These are phyloP conservation scores for Carduelis carduelis DNA, from an alignment of 2,797 vertebrate species.

Conservation along the genomic window DNA sequence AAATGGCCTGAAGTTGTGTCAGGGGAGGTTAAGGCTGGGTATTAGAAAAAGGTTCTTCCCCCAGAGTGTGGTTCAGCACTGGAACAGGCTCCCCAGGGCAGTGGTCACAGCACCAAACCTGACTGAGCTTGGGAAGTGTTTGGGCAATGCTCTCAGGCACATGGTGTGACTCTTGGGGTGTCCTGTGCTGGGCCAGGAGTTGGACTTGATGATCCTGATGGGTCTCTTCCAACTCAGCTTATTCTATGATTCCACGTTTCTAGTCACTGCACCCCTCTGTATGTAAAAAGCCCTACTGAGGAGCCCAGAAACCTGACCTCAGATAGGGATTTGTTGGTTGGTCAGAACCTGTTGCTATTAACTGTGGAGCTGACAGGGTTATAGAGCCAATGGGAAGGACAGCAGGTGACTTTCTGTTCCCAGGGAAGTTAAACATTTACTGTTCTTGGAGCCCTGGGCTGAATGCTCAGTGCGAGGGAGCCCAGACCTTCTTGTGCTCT, in stretches of 20 bases:
- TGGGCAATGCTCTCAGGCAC: background rate
- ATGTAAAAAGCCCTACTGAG: background rate
- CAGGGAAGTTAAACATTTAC: constrained; percentile 47
- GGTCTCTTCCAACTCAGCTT: background rate
- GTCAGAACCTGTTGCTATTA: background rate
- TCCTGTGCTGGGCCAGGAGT: background rate
- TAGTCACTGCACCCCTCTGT: background rate
- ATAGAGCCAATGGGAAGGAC: background rate
- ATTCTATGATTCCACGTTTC: background rate
- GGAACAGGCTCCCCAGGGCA: background rate
- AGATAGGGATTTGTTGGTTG: background rate
- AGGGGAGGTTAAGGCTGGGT: fast-evolving
- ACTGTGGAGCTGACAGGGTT: background rate
- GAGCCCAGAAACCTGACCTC: background rate
- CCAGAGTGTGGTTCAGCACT: fast-evolving
- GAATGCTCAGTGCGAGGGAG: background rate
- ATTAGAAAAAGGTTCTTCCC: background rate
- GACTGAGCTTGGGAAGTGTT: background rate
- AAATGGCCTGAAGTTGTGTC: background rate
- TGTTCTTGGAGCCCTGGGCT: background rate
- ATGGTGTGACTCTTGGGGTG: background rate
- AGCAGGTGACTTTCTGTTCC: constrained; percentile 6
- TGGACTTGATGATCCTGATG: background rate
- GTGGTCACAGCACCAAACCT: background rate
- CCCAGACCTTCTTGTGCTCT: fast-evolving